Base-by-base conservation (phyloP, 2,113 vertebrate species). In the Chionomys nivalis region DNA sequence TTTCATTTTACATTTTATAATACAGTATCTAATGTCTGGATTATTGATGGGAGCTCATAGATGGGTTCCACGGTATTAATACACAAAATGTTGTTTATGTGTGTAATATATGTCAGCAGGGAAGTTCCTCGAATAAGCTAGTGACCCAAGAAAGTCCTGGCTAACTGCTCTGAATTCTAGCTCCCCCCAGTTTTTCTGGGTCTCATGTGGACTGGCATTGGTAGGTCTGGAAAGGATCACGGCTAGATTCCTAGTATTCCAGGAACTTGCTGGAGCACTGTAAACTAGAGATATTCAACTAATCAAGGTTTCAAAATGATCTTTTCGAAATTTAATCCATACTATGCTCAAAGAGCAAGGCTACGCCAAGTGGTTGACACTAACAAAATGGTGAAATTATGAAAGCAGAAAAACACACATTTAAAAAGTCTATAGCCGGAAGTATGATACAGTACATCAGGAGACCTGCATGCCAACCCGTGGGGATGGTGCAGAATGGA, bases 1-100 rank as follows among this genome's bases (percentile, higher is more conserved):
- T 88, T 96, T 96, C 52, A 91, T 94, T 96, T 95, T 88, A 88
- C 49, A 87, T 94, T 97, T 89, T 91, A 42, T 8, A 90, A 75
- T 55, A 16, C 19, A 89, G 42, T 58, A 75, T 77, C 52, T 94
- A 90, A 91, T 33, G 72, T 39, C 55, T 96, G 42, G 65, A 36
- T 88, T 96, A 88, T 96, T 94, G 52, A 79, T 89, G 16, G 23
- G 90, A 91, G 31, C 79, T 77, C 47, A 85, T 36, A 88, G 65
- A 81, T 76, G 58, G 11, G 24, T 77, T 90, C 78, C 72, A 72
- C 58, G 55, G 63, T 47, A 31, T 81, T 94, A 87, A 87, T 72
- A 83, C 14, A 91, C 47, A 96, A 93, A 86, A 79, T 70, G 33
- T 58, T 97, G 42, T 93, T 95, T 89, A 1, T 91, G 44, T 89